These are phyloP conservation scores for Ameiurus melas DNA, from an alignment of 2,113 vertebrate genomes.

Conservation along the genomic window DNA sequence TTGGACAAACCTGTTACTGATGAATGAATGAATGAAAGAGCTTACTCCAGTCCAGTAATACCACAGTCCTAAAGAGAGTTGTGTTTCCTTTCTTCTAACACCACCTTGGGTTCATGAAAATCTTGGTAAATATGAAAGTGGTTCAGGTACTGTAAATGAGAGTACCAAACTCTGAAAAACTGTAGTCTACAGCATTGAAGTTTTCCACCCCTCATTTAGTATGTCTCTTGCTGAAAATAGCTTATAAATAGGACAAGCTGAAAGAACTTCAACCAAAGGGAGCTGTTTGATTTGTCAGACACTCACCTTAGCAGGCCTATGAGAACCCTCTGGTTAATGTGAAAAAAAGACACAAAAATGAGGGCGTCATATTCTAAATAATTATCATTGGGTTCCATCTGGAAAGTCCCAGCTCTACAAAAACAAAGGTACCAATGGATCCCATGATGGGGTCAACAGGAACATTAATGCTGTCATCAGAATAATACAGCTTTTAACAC, in stretches of 20 bases:
- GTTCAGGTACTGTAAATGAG: background rate
- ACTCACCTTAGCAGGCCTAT: conserved; percentile 36
- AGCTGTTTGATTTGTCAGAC: conserved; percentile 8
- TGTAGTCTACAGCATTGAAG: background rate
- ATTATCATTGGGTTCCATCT: conserved; percentile 4
- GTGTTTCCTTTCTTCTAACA: background rate
- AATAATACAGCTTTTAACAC: background rate
- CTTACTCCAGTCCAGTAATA: background rate
- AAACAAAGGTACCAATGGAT: background rate
- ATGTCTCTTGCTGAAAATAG: background rate
- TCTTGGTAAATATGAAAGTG: background rate
- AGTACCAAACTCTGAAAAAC: background rate
- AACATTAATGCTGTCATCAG: background rate
- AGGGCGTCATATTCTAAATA: conserved; percentile 35
- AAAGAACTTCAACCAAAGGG: background rate
- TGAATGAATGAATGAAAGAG: background rate
- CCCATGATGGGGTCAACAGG: background rate
- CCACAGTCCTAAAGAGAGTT: background rate
- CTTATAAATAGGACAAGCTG: conserved; percentile 1
- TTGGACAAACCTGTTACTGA: background rate
- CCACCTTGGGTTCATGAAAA: background rate
- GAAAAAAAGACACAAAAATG: conserved; percentile 43
- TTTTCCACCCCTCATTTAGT: background rate
- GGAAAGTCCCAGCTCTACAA: background rate
- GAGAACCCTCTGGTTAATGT: conserved; percentile 46